phyloP scores from a whole-genome alignment of 2,888 invertebrate species.

The Machimus rusticus region DNA sequence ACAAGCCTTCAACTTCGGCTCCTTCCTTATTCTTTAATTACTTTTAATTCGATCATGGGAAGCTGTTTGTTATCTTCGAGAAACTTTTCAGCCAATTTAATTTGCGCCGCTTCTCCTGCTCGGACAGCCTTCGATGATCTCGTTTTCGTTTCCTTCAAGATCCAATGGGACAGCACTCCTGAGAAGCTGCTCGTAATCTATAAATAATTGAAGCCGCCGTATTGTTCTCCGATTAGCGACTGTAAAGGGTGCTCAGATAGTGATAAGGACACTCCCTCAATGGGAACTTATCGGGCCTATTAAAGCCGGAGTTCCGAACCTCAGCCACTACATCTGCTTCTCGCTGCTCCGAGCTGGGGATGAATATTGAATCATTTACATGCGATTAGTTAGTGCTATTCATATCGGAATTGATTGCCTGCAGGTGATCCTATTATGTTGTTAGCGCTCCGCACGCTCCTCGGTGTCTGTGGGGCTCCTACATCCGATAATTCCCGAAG shows the following conservation, averaged over 20 bases:
- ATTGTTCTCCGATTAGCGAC: neutral
- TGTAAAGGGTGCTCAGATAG: neutral
- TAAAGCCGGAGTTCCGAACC: neutral
- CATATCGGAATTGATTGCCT: neutral
- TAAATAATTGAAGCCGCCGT: neutral
- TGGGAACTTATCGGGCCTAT: neutral
- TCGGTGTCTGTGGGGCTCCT: too few relatives aligned
- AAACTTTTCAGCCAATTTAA: slow-evolving; percentile 24
- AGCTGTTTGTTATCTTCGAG: neutral
- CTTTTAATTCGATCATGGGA: slow-evolving; percentile 32
- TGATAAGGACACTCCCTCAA: neutral
- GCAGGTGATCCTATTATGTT: neutral
- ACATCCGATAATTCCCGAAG: too few relatives aligned
- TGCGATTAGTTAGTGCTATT: neutral
- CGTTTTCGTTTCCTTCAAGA: neutral
- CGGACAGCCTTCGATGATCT: neutral
- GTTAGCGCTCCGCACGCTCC: neutral
- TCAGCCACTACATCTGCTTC: neutral
- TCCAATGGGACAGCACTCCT: neutral
- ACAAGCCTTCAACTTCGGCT: neutral
- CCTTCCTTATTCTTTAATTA: slow-evolving; percentile 29
- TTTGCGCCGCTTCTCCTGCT: neutral
- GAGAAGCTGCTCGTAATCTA: neutral
- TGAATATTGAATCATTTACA: neutral
- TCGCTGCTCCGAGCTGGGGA: neutral